These are phyloP conservation scores for Diglossa cyanea DNA, from an alignment of 2,797 vertebrate species.

Conservation along the genomic window DNA sequence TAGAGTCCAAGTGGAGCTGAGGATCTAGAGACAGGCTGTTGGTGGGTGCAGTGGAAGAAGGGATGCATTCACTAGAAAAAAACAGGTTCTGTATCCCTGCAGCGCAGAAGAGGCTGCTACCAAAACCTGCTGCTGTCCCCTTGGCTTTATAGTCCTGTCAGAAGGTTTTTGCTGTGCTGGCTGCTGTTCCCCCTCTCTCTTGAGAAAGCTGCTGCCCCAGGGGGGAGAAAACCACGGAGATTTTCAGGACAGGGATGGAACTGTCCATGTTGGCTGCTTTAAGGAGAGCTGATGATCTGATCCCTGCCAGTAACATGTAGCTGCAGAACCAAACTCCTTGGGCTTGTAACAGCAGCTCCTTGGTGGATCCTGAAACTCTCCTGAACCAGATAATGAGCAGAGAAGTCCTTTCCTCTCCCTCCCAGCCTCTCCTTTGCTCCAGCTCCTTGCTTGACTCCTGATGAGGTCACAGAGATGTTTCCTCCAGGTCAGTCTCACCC, in stretches of 20 bases:
- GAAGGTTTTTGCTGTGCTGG: not conserved
- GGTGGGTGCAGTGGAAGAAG: not conserved
- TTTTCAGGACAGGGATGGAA: not conserved
- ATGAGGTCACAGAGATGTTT: not conserved
- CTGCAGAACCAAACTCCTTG: not conserved
- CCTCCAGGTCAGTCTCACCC: not conserved
- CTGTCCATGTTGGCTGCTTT: not conserved
- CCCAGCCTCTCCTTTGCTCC: rapidly evolving
- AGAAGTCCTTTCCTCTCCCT: not conserved
- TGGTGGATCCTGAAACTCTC: not conserved
- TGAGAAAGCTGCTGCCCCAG: not conserved
- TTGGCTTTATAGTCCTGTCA: not conserved
- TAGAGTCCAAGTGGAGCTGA: not conserved
- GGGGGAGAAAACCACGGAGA: not conserved
- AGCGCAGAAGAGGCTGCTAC: not conserved
- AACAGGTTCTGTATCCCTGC: not conserved
- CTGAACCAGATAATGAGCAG: not conserved
- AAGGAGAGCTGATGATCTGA: not conserved
- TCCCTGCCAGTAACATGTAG: rapidly evolving
- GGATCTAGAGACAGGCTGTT: not conserved
- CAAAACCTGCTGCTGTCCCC: not conserved
- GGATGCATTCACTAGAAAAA: not conserved
- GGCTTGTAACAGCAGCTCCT: not conserved
- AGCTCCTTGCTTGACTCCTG: not conserved
- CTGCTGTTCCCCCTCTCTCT: not conserved